Percentiles rank a stretch among this genome's conserved stretches.
Evolutionary conservation across 2,797 vertebrate species (phyloP).

Genomic region (Parauchenoglanis punctatus): DNA sequence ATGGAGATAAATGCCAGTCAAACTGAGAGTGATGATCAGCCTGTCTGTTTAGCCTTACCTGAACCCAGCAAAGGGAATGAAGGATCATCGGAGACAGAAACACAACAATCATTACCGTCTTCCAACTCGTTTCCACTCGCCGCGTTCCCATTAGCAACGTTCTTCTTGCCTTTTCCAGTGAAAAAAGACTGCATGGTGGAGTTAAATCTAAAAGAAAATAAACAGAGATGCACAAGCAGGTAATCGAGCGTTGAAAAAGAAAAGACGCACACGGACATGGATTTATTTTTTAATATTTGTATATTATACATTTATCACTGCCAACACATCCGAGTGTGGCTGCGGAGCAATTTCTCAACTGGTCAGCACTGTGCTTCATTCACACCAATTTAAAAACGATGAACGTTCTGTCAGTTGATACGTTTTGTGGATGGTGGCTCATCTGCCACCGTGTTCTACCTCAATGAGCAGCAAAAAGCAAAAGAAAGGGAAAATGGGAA

Average conservation of each 20-base stretch:
- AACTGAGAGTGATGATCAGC: slow-evolving; percentile 51
- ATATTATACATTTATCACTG: slow-evolving; percentile 1
- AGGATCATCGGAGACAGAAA: slow-evolving; percentile 83
- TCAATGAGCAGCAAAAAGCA: neutral
- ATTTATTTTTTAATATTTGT: neutral
- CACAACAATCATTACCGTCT: slow-evolving; percentile 91
- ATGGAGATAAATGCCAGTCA: neutral
- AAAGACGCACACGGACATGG: neutral
- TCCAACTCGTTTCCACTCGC: slow-evolving; percentile 89
- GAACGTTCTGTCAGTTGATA: neutral
- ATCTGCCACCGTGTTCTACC: neutral
- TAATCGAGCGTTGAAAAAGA: neutral
- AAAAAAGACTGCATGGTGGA: slow-evolving; percentile 88
- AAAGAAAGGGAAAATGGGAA: neutral
- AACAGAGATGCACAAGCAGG: neutral
- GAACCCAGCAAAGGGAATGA: slow-evolving; percentile 81
- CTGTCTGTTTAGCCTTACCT: slow-evolving; percentile 99
- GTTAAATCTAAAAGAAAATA: slow-evolving; percentile 81
- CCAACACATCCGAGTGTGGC: neutral
- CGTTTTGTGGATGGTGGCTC: neutral
- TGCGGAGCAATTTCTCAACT: neutral
- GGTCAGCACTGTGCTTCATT: neutral
- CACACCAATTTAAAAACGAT: neutral
- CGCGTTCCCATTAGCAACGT: slow-evolving; percentile 88
- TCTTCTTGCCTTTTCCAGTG: slow-evolving; percentile 79